Evolutionary conservation across 2,888 invertebrate species (phyloP), one percentile per base, ranked within the genome.

Genomic region (Mylabris sibirica): DNA sequence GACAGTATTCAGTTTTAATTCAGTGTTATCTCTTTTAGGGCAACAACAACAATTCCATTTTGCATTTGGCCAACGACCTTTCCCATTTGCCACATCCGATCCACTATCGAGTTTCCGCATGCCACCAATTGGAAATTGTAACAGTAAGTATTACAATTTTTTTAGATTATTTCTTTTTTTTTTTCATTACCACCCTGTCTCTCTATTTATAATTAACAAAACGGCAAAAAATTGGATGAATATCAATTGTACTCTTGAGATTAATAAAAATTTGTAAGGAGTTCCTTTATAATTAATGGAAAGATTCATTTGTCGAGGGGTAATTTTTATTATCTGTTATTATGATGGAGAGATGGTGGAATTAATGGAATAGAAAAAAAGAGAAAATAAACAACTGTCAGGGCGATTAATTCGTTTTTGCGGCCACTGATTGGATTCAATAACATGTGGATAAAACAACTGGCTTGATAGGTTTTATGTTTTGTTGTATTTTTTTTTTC

Each of bases 21-120:
- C 86, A 94, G 94, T 94, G 92, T 89, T 94, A 87, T 93, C 93
- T 87, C 91, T 95, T 90, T 88, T 93, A 96, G 96, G 96, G 88
- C 95, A 95, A 87, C 96, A 96, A 87, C 96, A 96, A 87, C 96
- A 96, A 88, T 96, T 96, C 86, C 95, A 96, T 87, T 95, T 96
- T 87, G 95, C 95, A 80, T 94, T 93, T 78, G 94, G 94, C 57
- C 94, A 95, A 85, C 89, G 95, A 74, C 94, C 95, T 65, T 94
- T 95, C 85, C 92, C 94, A 69, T 94, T 96, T 81, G 95, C 95
- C 76, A 91, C 94, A 67, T 87, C 89, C 65, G 95, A 95, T 85
- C 95, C 95, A 53, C 88, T 95, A 61, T 94, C 94, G 60, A 93
- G 93, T 75, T 95, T 95, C 85, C 89, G 95, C 70, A 95, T 95